Conservation (phyloP, 2,797 vertebrate genomes). For the Xiphophorus birchmanni region DNA sequence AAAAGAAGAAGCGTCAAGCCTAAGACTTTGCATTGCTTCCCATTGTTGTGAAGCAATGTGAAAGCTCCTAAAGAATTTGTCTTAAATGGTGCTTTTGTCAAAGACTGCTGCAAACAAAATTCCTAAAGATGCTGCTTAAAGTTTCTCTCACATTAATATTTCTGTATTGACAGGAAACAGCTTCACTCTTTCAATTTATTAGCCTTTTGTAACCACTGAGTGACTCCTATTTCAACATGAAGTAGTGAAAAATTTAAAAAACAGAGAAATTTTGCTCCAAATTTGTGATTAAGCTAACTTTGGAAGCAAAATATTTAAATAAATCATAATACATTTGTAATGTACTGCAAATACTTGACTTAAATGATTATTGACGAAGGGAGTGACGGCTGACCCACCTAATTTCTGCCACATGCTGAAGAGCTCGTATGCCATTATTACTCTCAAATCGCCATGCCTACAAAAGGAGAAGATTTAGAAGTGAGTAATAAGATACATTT, state of each 20-base stretch:
- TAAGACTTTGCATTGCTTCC: background rate
- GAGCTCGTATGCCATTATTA: constrained; percentile 98
- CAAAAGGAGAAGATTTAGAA: constrained; percentile 19
- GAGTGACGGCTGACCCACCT: constrained; percentile 73
- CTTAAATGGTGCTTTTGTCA: background rate
- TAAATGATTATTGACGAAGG: background rate
- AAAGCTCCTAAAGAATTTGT: background rate
- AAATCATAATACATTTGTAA: background rate
- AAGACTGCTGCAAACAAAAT: background rate
- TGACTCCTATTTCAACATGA: background rate
- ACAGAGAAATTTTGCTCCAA: background rate
- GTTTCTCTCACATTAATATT: background rate
- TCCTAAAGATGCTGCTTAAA: background rate
- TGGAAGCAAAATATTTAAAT: background rate
- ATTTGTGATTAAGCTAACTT: background rate
- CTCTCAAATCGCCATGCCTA: constrained; percentile 96
- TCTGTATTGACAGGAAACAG: background rate
- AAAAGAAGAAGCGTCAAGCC: background rate
- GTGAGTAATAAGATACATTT: background rate
- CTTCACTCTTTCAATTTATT: background rate
- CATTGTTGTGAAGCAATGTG: background rate
- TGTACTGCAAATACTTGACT: background rate
- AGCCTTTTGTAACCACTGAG: background rate
- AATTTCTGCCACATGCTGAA: constrained; percentile 99
- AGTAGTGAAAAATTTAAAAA: background rate